Percentiles rank a stretch among this genome's conserved stretches.
Conservation (phyloP, 2,113 vertebrate genomes). For the Delphinapterus leucas region DNA sequence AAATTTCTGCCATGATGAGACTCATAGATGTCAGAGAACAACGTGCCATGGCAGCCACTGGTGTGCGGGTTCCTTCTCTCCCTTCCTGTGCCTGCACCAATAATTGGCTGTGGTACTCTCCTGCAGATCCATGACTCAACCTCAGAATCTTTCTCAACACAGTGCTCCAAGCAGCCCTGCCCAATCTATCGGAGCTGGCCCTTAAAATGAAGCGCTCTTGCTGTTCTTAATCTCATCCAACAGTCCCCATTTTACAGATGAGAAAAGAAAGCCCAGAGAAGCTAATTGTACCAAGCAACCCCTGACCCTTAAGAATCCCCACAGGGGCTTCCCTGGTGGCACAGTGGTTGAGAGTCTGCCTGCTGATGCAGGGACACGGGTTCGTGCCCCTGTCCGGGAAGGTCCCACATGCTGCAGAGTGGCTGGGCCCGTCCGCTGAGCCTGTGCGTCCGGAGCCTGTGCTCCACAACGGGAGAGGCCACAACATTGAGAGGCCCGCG, state of each 20-base stretch:
- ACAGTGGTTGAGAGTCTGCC: too few species aligned
- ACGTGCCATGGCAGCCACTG: fast-evolving
- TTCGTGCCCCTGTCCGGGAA: too few species aligned
- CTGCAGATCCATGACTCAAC: fast-evolving
- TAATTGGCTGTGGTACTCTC: fast-evolving
- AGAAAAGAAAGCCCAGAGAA: not conserved
- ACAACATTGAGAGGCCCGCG: too few species aligned
- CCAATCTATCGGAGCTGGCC: fast-evolving
- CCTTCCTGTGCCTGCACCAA: not conserved
- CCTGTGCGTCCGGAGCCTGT: too few species aligned
- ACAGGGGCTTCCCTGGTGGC: too few species aligned
- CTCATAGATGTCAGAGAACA: not conserved
- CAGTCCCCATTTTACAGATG: not conserved
- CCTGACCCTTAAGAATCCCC: not conserved
- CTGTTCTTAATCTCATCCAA: not conserved
- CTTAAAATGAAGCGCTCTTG: not conserved
- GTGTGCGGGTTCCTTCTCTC: not conserved
- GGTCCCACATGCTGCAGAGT: too few species aligned
- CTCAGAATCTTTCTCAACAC: not conserved
- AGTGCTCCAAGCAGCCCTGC: not conserved
- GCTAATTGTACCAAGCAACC: not conserved
- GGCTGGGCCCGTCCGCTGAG: too few species aligned
- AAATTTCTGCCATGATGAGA: too few species aligned
- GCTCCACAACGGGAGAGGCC: too few species aligned
- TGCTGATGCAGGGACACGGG: too few species aligned